Evolutionary conservation across 2,797 vertebrate species (phyloP).

Genomic region (Oreochromis grahami): DNA sequence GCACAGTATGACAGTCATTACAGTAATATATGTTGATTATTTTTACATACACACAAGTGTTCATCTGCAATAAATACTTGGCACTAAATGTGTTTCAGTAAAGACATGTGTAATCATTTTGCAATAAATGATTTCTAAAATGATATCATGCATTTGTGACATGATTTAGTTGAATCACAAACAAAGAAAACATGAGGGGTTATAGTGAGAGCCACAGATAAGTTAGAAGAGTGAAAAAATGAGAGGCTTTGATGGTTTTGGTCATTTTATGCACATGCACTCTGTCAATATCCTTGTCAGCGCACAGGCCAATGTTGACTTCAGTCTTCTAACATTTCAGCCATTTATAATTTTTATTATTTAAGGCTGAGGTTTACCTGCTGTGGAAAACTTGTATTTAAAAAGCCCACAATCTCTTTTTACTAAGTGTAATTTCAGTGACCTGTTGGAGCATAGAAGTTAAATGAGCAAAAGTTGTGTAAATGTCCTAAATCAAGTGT

Average conservation of each 20-base stretch:
- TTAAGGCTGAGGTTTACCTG: background rate
- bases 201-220: background rate
- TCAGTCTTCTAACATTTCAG: background rate
- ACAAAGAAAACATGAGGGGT: background rate
- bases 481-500: background rate
- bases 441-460: background rate
- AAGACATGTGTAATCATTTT: background rate
- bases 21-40: background rate
- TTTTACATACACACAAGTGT: background rate
- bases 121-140: background rate
- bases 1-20: background rate
- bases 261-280: background rate
- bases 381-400: background rate
- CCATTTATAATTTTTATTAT: background rate
- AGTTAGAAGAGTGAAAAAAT: background rate
- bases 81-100: background rate
- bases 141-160: background rate
- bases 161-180: background rate
- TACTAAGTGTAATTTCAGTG: background rate
- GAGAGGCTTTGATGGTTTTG: background rate
- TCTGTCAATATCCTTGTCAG: background rate
- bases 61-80: background rate
- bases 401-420: background rate
- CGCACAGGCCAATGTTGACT: background rate
- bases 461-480: background rate